Evolutionary conservation across 2,888 invertebrate genomes (phyloP).

Genomic region (Pseudanteris insignis): DNA sequence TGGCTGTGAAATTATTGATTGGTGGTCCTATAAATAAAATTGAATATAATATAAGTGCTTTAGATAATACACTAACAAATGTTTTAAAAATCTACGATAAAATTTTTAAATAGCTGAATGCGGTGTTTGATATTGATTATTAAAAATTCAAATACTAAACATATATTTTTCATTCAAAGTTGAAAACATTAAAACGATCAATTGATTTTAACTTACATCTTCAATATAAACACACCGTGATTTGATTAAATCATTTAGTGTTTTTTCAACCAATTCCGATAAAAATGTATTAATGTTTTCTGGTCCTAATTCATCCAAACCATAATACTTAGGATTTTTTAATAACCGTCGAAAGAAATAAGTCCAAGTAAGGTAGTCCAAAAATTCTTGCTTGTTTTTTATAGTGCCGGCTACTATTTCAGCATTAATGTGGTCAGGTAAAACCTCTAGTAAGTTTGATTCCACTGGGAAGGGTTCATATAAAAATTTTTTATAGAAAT

Average conservation of each 20-base stretch:
- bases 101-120: too few relatives aligned
- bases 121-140: too few relatives aligned
- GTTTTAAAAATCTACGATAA: slow-evolving; percentile 10
- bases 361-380: slow-evolving; percentile 98
- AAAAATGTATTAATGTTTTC: slow-evolving; percentile 79
- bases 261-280: slow-evolving; percentile 82
- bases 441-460: slow-evolving; percentile 87
- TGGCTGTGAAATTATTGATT: slow-evolving; percentile 64
- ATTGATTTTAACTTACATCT: slow-evolving; percentile 69
- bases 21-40: slow-evolving; percentile 51
- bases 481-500: slow-evolving; percentile 98
- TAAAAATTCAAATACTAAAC: too few relatives aligned
- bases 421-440: slow-evolving; percentile 97
- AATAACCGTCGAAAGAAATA: slow-evolving; percentile 94
- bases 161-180: neutral
- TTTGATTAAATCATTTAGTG: slow-evolving; percentile 75
- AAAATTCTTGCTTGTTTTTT: slow-evolving; percentile 87
- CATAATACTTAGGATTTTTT: slow-evolving; percentile 92
- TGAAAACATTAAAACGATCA: too few relatives aligned
- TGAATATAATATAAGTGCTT: slow-evolving; percentile 6
- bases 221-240: slow-evolving; percentile 84
- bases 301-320: slow-evolving; percentile 77
- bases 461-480: slow-evolving; percentile 99
- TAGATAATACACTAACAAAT: too few relatives aligned
- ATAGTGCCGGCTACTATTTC: slow-evolving; percentile 96